These are phyloP conservation scores for Papilio polyxenes DNA, from an alignment of 1,140 invertebrate species.

Conservation along the genomic window DNA sequence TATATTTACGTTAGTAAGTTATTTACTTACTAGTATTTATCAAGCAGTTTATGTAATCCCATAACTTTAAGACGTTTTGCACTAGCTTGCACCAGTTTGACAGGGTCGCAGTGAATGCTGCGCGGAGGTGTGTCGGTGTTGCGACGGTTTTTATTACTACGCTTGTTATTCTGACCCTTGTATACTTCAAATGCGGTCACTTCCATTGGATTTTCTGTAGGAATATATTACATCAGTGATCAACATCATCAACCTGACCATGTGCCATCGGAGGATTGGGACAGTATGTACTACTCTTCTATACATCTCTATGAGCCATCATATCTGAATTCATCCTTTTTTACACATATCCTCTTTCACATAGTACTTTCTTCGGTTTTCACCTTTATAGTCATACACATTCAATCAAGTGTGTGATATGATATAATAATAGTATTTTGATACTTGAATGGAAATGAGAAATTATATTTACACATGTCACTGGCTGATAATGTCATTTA, in stretches of 20 bases:
- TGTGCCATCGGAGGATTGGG: too few species aligned
- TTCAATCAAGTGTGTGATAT: too few species aligned
- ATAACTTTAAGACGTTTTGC: slow-evolving; percentile 80
- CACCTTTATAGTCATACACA: too few species aligned
- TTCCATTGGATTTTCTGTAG: slow-evolving; percentile 66
- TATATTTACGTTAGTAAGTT: background rate
- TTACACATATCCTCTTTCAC: too few species aligned
- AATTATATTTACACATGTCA: too few species aligned
- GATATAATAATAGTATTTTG: too few species aligned
- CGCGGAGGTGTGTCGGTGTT: slow-evolving; percentile 47
- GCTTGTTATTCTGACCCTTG: slow-evolving; percentile 62
- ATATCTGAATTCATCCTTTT: too few species aligned
- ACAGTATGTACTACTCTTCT: too few species aligned
- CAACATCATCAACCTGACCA: background rate
- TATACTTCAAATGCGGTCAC: slow-evolving; percentile 82
- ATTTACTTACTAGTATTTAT: slow-evolving; percentile 75
- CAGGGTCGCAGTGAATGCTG: slow-evolving; percentile 63
- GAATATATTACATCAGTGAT: background rate
- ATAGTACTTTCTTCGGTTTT: too few species aligned
- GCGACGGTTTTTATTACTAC: slow-evolving; percentile 44
- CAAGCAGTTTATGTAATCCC: slow-evolving; percentile 77
- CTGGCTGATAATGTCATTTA: too few species aligned
- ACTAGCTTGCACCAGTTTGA: slow-evolving; percentile 82
- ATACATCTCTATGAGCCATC: too few species aligned
- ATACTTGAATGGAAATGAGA: too few species aligned